Base-by-base conservation (phyloP, 1,140 invertebrate genomes). In the Andrena cerasifolii region DNA sequence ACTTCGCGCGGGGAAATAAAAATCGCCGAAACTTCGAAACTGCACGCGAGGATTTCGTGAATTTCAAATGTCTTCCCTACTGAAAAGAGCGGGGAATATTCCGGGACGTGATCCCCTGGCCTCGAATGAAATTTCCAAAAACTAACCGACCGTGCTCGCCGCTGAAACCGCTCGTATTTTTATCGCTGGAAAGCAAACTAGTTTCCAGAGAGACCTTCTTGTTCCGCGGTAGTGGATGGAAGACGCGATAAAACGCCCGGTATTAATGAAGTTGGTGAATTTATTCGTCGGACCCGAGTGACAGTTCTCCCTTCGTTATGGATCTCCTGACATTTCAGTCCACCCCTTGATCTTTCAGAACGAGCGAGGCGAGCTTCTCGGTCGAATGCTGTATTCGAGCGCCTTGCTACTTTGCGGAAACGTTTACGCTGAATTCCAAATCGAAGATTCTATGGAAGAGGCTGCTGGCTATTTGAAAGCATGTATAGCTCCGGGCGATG, bases 1-100 rank as follows among this genome's bases (percentile, higher is more conserved):
- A 74, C 31, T 66, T 54, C 16, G 31, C 31, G 21, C 21, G 31
- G 6, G 5, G 5, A 33, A 36, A 73, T 63, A 53, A 62, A 73
- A 73, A 62, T 62, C 58, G 70, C 16, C 33, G 5, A 24, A 53
- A 65, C 21, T 28, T 74, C 10, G 26, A 12, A 7, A 2, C 40
- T 24, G 24, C 36, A 31, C 10, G 40, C 6, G 24, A 43, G 24
- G 24, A 66, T 54, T 51, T 36, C 36, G 72, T 45, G 72, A 74
- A 54, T 74, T 65, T 66, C 47, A 63, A 54, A 18, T 47, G 68
- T 21, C 16, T 16, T 53, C 14, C 1, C 7, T 53, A 18, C 24
- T 6, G 21, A 12, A 33, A 4, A 3, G 26, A 58, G 1, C 3
- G 0, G 0, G 43, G 36, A 33, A 66, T 43, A 66, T 66, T 74